Conservation (phyloP, 2,113 vertebrate genomes). For the Aldabrachelys gigantea region DNA sequence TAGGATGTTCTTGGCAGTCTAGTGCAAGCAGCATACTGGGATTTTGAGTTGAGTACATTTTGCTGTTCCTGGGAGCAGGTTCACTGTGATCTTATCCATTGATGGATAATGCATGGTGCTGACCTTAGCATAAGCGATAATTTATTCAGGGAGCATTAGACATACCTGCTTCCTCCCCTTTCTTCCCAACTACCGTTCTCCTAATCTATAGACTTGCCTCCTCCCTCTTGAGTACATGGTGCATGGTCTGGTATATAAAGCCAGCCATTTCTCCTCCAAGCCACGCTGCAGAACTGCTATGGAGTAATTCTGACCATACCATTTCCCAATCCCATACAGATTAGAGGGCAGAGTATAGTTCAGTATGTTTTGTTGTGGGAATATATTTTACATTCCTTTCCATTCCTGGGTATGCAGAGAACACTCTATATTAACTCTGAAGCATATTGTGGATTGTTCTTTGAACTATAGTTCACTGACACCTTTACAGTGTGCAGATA, state of each 20-base stretch:
- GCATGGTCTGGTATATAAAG: background rate
- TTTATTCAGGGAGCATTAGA: background rate
- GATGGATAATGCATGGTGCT: background rate
- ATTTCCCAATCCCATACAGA: background rate
- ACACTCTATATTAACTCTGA: background rate
- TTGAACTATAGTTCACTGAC: background rate
- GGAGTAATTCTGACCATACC: background rate
- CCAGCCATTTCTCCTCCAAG: background rate
- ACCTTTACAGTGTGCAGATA: background rate
- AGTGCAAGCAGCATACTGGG: background rate
- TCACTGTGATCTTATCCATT: background rate
- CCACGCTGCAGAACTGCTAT: background rate
- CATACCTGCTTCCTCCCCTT: rapidly evolving
- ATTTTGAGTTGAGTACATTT: background rate
- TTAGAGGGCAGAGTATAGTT: background rate
- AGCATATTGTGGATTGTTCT: background rate
- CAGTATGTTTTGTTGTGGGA: background rate
- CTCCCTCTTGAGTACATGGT: background rate
- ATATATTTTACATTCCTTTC: background rate
- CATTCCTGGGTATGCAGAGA: background rate
- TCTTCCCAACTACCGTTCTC: background rate
- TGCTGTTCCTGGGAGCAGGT: background rate
- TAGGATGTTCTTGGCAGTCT: rapidly evolving
- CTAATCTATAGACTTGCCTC: background rate
- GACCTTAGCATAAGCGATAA: background rate